Conservation (phyloP, 2,113 vertebrate species). For the Pteruthius melanotis region DNA sequence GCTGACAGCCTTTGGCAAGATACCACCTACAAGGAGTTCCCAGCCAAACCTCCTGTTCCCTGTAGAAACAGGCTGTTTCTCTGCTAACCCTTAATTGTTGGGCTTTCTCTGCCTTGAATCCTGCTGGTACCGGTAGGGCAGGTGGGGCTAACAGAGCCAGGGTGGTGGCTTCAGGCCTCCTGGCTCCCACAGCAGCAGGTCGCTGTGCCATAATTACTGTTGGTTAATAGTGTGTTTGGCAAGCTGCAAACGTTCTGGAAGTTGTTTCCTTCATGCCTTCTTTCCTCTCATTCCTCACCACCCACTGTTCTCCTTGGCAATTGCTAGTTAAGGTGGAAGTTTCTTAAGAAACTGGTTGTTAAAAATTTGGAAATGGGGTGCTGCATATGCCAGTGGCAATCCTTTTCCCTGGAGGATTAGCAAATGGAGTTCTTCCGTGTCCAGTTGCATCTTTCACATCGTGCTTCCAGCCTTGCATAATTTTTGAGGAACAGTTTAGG, state of each 20-base stretch:
- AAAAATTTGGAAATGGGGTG: slow-evolving; percentile 11
- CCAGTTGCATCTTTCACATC: neutral
- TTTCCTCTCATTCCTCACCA: slow-evolving; percentile 39
- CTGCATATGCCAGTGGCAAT: neutral
- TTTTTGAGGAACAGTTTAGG: neutral
- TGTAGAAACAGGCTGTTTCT: neutral
- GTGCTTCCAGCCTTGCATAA: neutral
- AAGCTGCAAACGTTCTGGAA: neutral
- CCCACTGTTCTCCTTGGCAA: slow-evolving; percentile 17
- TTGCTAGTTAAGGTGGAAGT: slow-evolving; percentile 33
- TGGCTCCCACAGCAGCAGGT: slow-evolving; percentile 3
- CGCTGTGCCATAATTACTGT: neutral
- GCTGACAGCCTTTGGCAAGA: neutral
- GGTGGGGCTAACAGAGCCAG: neutral
- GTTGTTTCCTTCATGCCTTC: neutral
- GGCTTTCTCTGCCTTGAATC: slow-evolving; percentile 7
- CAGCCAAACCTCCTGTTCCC: neutral
- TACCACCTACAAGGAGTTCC: neutral
- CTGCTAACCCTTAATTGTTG: neutral
- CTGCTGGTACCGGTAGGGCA: slow-evolving; percentile 17
- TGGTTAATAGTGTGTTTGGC: neutral
- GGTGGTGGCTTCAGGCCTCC: neutral
- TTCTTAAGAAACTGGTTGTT: slow-evolving; percentile 47
- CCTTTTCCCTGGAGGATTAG: slow-evolving; percentile 1
- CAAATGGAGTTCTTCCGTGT: neutral